A percentile compares a stretch with the other conserved stretches of the same genome.
Evolutionary conservation across 2,113 vertebrate species (phyloP).

Genomic region (Trichomycterus rosablanca): DNA sequence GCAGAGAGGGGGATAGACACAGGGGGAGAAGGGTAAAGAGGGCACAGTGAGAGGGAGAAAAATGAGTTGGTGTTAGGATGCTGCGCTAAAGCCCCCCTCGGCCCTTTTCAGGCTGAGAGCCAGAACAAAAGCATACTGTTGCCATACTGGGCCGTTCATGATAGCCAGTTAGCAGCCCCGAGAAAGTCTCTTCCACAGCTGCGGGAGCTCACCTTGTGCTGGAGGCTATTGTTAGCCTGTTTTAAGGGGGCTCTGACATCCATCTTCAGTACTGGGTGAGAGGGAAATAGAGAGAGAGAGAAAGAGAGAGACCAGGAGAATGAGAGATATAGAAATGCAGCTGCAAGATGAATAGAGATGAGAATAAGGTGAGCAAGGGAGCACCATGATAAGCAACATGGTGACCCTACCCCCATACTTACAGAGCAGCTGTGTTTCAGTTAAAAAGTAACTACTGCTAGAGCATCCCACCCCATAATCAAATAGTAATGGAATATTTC

Average conservation of each 20-base stretch:
- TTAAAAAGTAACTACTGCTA: conserved; percentile 26
- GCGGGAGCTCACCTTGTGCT: conserved; percentile 94
- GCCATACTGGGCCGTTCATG: conserved; percentile 98
- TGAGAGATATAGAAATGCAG: conserved; percentile 69
- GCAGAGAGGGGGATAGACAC: conserved; percentile 66
- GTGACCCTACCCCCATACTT: conserved; percentile 30
- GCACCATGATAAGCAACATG: conserved; percentile 25
- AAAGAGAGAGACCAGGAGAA: conserved; percentile 42
- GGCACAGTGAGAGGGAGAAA: conserved; percentile 82
- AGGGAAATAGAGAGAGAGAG: conserved; percentile 82
- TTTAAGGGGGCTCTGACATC: conserved; percentile 96
- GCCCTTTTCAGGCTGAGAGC: conserved; percentile 96
- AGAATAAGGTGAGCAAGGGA: conserved; percentile 35
- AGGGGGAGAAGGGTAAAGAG: conserved; percentile 54
- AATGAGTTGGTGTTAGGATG: conserved; percentile 87
- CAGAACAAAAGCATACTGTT: conserved; percentile 99
- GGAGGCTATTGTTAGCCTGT: conserved; percentile 92
- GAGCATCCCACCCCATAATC: not conserved
- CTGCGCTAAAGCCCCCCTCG: conserved; percentile 77
- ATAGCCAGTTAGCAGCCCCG: conserved; percentile 59
- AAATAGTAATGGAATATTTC: not conserved
- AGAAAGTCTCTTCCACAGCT: conserved; percentile 55
- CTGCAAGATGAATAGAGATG: conserved; percentile 67
- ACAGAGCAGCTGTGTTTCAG: conserved; percentile 36
- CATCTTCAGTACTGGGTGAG: conserved; percentile 93